Evolutionary conservation across 2,888 invertebrate species (phyloP), one percentile per base, ranked within the genome.

Genomic region (Glaucopsyche alexis): DNA sequence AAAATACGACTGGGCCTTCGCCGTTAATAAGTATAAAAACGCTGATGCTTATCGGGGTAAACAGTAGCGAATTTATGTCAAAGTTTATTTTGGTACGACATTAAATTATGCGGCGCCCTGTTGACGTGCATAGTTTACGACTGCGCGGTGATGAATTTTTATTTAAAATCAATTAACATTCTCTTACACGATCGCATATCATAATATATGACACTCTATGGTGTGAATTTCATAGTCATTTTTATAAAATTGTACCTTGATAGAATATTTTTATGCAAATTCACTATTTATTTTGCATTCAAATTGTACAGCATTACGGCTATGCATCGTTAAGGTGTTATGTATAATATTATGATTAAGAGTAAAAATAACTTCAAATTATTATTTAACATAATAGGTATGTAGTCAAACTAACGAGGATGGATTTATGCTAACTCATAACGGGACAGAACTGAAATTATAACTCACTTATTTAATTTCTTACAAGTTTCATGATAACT

Each of bases 31-130:
- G 60, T 38, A 60, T 60, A 38, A 60, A 60, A 60, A 60, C 3
- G 55, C 60, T 9, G 60, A 60, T 60, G 29, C 29, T 38, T 13
- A 60, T 60, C 60, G 67, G 42, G 45, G 13, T 45, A 74, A 76
- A 78, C 74, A 77, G 75, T 78, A 76, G 75, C 78, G 78, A 78
- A 76, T 79, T 80, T 78, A 81, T 79, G 80, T 83, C 82, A 81
- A 80, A 80, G 82, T 81, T 49, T 69, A 42, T 72, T 90, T 87
- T 84, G 87, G 87, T 82, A 80, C 77, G 81, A 87, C 82, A 82
- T 84, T 90, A 88, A 90, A 89, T 90, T 85, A 90, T 79, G 78
- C 78, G 87, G 86, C 87, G 85, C 85, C 86, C 82, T 50, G 50
- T 73, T 76, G 79, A 74, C 80, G 81, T 72, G 64, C 71, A 69